Percentiles rank a stretch among this genome's conserved stretches.
phyloP scores from a whole-genome alignment of 2,888 invertebrate genomes.

The Meteorus colon region DNA sequence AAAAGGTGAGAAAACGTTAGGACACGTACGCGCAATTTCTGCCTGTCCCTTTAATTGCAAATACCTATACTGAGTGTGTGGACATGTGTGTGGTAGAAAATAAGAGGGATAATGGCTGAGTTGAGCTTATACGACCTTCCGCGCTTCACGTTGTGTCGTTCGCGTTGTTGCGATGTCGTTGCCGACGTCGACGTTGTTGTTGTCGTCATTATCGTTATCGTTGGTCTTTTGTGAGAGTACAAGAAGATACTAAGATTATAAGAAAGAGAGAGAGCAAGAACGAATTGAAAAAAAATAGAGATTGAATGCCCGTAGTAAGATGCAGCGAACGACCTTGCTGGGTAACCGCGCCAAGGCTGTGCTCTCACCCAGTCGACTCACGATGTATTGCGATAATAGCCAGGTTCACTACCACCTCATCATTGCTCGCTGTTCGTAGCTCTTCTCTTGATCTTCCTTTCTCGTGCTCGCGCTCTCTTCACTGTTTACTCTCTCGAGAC shows the following conservation, averaged over 20 bases:
- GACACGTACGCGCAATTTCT: constrained; percentile 55
- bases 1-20: constrained; percentile 38
- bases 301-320: constrained; percentile 12
- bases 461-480: neutral
- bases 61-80: constrained; percentile 39
- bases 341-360: constrained; percentile 44
- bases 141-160: neutral
- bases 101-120: constrained; percentile 32
- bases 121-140: constrained; percentile 24
- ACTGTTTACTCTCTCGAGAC: constrained; percentile 13
- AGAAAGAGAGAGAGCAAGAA: neutral
- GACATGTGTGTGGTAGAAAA: constrained; percentile 19
- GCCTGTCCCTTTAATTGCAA: constrained; percentile 59
- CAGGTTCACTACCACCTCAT: constrained; percentile 43
- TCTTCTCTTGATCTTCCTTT: constrained; percentile 13
- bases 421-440: constrained; percentile 29
- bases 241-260: constrained; percentile 8
- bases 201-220: constrained; percentile 44
- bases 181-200: constrained; percentile 9
- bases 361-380: constrained; percentile 30
- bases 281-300: neutral
- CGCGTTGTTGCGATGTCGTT: neutral
- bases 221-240: constrained; percentile 11
- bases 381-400: constrained; percentile 33
- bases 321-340: constrained; percentile 41